A percentile compares a stretch with the other conserved stretches of the same genome.
phyloP scores from a whole-genome alignment of 2,797 vertebrate species.

The Coccyzus lansbergi region DNA sequence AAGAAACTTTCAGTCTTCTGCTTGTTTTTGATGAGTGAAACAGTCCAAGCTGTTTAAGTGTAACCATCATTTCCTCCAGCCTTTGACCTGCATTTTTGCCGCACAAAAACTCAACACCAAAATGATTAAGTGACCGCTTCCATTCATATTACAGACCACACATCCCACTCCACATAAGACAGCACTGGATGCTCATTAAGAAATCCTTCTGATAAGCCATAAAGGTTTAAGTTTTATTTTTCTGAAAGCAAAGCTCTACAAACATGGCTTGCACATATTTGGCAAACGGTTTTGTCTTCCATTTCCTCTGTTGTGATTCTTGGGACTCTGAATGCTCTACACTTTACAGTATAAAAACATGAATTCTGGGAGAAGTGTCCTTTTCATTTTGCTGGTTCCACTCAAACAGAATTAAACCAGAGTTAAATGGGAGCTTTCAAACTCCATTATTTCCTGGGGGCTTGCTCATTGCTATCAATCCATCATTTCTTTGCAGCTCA shows the following conservation, averaged over 20 bases:
- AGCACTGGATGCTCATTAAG: neutral
- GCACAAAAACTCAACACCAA: neutral
- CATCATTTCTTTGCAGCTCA: slow-evolving; percentile 40
- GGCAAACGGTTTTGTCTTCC: neutral
- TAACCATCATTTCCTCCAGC: neutral
- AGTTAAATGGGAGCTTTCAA: slow-evolving; percentile 35
- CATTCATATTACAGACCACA: neutral
- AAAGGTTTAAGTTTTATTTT: neutral
- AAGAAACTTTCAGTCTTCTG: neutral
- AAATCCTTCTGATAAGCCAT: neutral
- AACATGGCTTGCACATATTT: neutral
- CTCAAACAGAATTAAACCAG: slow-evolving; percentile 5
- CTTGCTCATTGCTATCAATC: slow-evolving; percentile 10
- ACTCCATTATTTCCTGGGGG: slow-evolving; percentile 9
- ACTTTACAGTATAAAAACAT: neutral
- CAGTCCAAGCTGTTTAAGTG: neutral
- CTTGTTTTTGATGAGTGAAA: neutral
- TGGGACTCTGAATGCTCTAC: neutral
- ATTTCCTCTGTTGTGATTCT: neutral
- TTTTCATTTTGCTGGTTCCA: slow-evolving; percentile 20
- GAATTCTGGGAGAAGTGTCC: neutral
- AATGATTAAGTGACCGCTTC: neutral
- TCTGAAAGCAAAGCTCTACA: neutral
- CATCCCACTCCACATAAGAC: neutral
- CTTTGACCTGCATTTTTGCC: neutral